phyloP scores from a whole-genome alignment of 1,140 invertebrate genomes.

The Aphaenogaster floridana region DNA sequence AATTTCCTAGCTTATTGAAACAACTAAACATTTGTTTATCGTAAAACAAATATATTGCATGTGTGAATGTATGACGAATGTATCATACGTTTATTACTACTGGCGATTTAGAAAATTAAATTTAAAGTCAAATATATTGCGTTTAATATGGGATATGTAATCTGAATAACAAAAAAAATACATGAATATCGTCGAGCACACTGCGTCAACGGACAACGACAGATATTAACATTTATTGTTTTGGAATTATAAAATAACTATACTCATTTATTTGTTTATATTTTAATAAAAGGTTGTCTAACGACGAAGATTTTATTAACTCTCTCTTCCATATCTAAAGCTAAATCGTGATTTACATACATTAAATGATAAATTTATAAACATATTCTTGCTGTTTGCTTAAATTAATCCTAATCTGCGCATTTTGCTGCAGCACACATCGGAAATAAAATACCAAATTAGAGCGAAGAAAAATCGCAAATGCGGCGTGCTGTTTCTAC shows the following conservation, averaged over 20 bases:
- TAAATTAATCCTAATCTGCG: slow-evolving; percentile 2
- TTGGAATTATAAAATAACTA: slow-evolving; percentile 1
- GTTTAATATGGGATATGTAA: background rate
- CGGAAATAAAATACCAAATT: background rate
- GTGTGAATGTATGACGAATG: no score
- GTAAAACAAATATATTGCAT: background rate
- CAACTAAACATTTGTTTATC: slow-evolving; percentile 15
- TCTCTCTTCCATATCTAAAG: no score
- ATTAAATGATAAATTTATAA: background rate
- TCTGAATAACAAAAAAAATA: background rate
- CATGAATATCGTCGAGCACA: background rate
- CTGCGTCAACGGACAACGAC: background rate
- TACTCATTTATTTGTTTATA: background rate
- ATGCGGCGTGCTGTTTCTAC: background rate
- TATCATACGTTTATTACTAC: no score
- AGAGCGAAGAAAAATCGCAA: background rate
- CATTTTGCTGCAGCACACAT: background rate
- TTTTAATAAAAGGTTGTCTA: background rate
- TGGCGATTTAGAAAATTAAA: no score
- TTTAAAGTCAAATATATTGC: background rate
- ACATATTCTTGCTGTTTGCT: background rate
- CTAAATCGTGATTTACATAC: background rate
- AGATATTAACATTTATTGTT: background rate
- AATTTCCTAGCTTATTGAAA: background rate
- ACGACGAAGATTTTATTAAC: background rate